Percentiles rank a stretch among this genome's conserved stretches.
Conservation (phyloP, 2,113 vertebrate species). For the Bothrops jararaca region DNA sequence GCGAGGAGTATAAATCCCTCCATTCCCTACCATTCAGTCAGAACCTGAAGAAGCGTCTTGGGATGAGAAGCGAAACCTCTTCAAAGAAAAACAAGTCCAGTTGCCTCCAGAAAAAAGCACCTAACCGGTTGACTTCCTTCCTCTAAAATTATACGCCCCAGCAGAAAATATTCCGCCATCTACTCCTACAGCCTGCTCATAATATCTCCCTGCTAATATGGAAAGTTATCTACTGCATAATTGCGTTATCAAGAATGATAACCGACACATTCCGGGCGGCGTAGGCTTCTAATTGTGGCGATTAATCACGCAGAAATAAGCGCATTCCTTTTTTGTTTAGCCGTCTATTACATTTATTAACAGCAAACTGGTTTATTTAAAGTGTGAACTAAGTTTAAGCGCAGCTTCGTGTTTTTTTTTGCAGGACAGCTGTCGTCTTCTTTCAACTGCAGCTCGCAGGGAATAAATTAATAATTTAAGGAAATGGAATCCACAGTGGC, state of each 20-base stretch:
- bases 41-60: too few species aligned
- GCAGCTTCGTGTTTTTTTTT: constrained; percentile 56
- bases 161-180: not conserved
- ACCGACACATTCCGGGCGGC: too few species aligned
- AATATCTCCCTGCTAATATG: not conserved
- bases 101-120: too few species aligned
- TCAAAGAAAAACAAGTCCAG: too few species aligned
- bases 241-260: not conserved
- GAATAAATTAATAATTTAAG: constrained; percentile 99
- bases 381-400: constrained; percentile 59
- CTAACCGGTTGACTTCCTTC: not conserved
- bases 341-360: constrained; percentile 74
- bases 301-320: not conserved
- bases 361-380: constrained; percentile 49
- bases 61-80: too few species aligned
- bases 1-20: too few species aligned
- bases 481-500: constrained; percentile 84
- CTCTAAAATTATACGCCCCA: not conserved
- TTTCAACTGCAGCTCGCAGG: constrained; percentile 64
- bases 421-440: constrained; percentile 74
- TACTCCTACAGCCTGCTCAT: not conserved
- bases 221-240: not conserved
- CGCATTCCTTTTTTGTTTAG: constrained; percentile 43
- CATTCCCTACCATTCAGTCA: too few species aligned
- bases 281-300: too few species aligned